Evolutionary conservation across 2,113 vertebrate genomes (phyloP).

Genomic region (Macquaria australasica): DNA sequence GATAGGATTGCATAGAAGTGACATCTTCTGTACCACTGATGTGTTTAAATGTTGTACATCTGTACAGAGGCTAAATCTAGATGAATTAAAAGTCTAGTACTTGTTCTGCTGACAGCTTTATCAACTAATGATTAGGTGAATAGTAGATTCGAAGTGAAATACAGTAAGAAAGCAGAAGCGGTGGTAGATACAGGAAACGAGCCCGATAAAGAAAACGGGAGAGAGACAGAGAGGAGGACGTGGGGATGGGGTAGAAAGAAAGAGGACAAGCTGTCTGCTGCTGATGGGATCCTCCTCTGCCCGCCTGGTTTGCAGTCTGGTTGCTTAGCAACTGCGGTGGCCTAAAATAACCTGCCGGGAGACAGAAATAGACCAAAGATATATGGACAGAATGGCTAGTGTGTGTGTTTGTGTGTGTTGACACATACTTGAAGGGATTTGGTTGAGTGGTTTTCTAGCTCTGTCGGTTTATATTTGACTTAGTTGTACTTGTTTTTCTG

Average conservation of each 20-base stretch:
- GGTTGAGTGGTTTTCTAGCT: slow-evolving; percentile 2
- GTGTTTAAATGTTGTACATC: neutral
- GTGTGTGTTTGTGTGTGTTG: slow-evolving; percentile 49
- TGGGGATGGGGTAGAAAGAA: slow-evolving; percentile 56
- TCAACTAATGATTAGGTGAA: neutral
- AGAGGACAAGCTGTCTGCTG: slow-evolving; percentile 78
- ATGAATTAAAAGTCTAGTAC: neutral
- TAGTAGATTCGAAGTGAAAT: slow-evolving; percentile 8
- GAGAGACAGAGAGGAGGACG: slow-evolving; percentile 35
- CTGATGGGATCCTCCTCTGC: slow-evolving; percentile 77
- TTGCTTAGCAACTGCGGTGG: slow-evolving; percentile 81
- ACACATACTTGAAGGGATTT: slow-evolving; percentile 20
- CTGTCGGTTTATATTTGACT: neutral
- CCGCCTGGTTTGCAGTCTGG: slow-evolving; percentile 79
- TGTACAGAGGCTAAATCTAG: neutral
- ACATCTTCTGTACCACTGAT: neutral
- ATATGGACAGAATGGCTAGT: slow-evolving; percentile 57
- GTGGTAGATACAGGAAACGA: neutral
- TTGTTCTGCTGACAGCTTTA: slow-evolving; percentile 9
- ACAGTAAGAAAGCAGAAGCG: slow-evolving; percentile 3
- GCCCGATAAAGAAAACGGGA: slow-evolving; percentile 12
- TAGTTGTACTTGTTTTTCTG: too few species aligned
- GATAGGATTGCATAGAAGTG: too few species aligned
- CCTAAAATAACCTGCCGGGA: slow-evolving; percentile 80
- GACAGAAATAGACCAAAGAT: slow-evolving; percentile 83